These are phyloP conservation scores for Akabosia matsudoensis DNA, from an alignment of 1,140 invertebrate species.

Conservation along the genomic window DNA sequence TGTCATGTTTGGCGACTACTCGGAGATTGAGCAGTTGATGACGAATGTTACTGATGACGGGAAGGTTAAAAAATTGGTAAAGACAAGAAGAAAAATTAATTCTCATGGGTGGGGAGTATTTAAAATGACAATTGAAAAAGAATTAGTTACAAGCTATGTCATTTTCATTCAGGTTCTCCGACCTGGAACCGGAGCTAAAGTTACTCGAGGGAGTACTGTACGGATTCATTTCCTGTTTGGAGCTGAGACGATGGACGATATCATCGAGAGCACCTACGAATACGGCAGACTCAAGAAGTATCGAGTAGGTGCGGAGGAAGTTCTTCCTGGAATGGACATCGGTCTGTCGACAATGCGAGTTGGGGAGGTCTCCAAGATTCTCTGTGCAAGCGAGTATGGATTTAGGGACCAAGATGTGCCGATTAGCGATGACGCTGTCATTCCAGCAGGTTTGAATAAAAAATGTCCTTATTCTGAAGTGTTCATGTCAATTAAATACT, in stretches of 20 bases:
- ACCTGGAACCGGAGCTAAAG: slow-evolving; percentile 57
- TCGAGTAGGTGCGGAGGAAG: slow-evolving; percentile 54
- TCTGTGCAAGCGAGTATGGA: slow-evolving; percentile 52
- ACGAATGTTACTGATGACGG: background rate
- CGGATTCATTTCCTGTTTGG: slow-evolving; percentile 66
- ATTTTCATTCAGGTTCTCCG: slow-evolving; percentile 34
- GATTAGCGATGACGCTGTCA: slow-evolving; percentile 17
- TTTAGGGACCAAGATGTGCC: slow-evolving; percentile 62
- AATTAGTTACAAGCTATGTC: no score
- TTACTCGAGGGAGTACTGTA: slow-evolving; percentile 59
- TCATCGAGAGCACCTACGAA: slow-evolving; percentile 66
- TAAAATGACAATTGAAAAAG: background rate
- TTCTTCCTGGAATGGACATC: slow-evolving; percentile 65
- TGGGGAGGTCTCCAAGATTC: slow-evolving; percentile 64
- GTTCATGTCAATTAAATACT: background rate
- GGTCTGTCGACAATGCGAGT: slow-evolving; percentile 63
- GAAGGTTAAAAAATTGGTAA: background rate
- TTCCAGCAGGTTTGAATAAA: slow-evolving; percentile 1
- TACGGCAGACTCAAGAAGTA: slow-evolving; percentile 53
- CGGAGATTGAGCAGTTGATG: background rate
- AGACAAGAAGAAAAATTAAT: background rate
- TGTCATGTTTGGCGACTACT: background rate
- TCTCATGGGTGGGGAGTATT: background rate
- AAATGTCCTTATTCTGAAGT: background rate
- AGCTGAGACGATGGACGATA: slow-evolving; percentile 64